Percentiles rank a stretch among this genome's conserved stretches.
phyloP scores from a whole-genome alignment of 2,888 invertebrate species.

The Stenichneumon culpator region DNA sequence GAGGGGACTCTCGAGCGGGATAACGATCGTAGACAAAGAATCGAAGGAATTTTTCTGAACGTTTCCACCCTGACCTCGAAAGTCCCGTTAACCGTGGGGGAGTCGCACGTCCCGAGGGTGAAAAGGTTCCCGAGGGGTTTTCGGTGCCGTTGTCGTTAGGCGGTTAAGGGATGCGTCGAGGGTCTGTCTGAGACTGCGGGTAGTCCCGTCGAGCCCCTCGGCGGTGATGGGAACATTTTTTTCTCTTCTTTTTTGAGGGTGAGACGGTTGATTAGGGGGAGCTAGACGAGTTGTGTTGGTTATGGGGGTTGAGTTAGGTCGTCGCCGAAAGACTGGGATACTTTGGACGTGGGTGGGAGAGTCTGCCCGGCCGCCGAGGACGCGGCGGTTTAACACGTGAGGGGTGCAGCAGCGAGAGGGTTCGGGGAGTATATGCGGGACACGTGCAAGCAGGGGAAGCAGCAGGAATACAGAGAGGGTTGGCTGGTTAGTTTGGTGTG shows the following conservation, averaged over 20 bases:
- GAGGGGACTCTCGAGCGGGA: not conserved
- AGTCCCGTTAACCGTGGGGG: constrained; percentile 13
- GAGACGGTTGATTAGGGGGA: constrained; percentile 60
- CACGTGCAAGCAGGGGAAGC: constrained; percentile 34
- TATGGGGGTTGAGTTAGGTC: constrained; percentile 65
- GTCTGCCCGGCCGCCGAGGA: not conserved
- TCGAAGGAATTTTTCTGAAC: not conserved
- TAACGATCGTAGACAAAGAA: not conserved
- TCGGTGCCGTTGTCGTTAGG: constrained; percentile 39
- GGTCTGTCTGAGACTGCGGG: constrained; percentile 54
- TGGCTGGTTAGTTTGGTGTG: constrained; percentile 11
- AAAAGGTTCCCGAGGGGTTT: constrained; percentile 26
- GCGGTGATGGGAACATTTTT: constrained; percentile 57
- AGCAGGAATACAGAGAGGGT: constrained; percentile 26
- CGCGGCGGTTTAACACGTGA: constrained; percentile 10
- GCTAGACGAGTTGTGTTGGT: constrained; percentile 39
- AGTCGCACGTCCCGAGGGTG: constrained; percentile 7
- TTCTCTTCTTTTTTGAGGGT: constrained; percentile 7
- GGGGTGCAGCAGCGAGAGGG: constrained; percentile 15
- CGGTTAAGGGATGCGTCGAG: constrained; percentile 50
- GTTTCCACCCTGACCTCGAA: constrained; percentile 56
- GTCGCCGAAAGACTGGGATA: constrained; percentile 33
- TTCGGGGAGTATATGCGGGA: constrained; percentile 33
- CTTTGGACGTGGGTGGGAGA: constrained; percentile 17
- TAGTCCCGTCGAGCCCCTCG: constrained; percentile 23